Evolutionary conservation across 1,140 invertebrate genomes (phyloP).

Genomic region (Drosophila tropicalis): DNA sequence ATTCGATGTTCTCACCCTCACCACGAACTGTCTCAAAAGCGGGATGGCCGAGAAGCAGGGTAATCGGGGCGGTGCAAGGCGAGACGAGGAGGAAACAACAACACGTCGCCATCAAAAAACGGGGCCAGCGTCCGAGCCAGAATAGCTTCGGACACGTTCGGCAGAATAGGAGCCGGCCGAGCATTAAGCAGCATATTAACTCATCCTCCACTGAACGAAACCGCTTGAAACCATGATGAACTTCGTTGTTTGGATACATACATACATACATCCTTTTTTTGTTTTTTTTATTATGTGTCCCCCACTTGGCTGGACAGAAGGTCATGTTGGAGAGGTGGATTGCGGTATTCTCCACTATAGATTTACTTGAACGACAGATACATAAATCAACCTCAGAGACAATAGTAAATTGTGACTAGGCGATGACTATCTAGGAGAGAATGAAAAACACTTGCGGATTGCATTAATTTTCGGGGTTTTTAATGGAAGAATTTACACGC

Average conservation of each 20-base stretch:
- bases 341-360: not conserved
- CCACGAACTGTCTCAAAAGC: not conserved
- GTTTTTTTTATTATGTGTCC: not conserved
- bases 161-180: not conserved
- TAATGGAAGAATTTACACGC: constrained; percentile 70
- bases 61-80: too few relatives aligned
- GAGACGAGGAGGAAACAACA: too few relatives aligned
- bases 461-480: constrained; percentile 24
- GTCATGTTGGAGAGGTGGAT: not conserved
- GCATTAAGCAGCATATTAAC: constrained; percentile 3
- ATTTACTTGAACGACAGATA: too few relatives aligned
- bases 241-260: not conserved
- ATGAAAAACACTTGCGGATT: not conserved
- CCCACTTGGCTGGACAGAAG: not conserved
- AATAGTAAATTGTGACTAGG: too few relatives aligned
- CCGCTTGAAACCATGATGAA: constrained; percentile 7
- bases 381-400: too few relatives aligned
- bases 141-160: not conserved
- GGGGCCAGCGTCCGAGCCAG: constrained; percentile 19
- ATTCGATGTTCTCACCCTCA: constrained; percentile 43
- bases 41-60: not conserved
- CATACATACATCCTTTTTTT: not conserved
- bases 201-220: not conserved
- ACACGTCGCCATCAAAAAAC: constrained; percentile 14
- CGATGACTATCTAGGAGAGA: not conserved